These are phyloP conservation scores for Pelmatolapia mariae DNA, from an alignment of 2,113 vertebrate species.

Conservation along the genomic window DNA sequence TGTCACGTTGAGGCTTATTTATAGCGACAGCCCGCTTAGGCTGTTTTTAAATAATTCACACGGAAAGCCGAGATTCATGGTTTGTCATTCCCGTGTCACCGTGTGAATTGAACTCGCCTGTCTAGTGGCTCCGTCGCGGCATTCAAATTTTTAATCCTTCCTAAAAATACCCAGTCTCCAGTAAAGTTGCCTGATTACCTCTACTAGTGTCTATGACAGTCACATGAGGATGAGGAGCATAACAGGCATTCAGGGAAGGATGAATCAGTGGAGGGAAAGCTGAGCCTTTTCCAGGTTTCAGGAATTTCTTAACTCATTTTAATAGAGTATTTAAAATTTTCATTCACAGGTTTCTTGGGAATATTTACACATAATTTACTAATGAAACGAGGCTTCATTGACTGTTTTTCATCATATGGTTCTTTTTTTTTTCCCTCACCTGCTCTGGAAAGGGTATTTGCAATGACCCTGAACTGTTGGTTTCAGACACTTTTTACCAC, in stretches of 20 bases:
- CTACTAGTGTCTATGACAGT: background rate
- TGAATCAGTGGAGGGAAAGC: background rate
- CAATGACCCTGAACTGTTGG: background rate
- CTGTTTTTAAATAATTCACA: constrained; percentile 44
- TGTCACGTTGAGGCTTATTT: constrained; percentile 35
- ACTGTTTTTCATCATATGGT: background rate
- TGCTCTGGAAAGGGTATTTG: background rate
- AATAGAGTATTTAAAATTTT: background rate
- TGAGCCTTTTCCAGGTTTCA: background rate
- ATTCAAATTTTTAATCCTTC: background rate
- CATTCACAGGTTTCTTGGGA: background rate
- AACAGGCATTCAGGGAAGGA: background rate
- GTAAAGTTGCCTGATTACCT: background rate
- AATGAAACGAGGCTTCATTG: background rate
- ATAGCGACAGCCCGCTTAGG: constrained; percentile 8
- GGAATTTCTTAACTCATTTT: background rate
- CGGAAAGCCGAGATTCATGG: constrained; percentile 1
- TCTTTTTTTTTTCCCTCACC: background rate
- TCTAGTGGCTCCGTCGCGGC: background rate
- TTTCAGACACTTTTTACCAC: background rate
- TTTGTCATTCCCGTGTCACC: constrained; percentile 16
- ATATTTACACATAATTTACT: background rate
- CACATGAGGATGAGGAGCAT: background rate
- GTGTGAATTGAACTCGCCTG: background rate
- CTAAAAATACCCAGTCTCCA: background rate